Base-by-base conservation (phyloP, 2,113 vertebrate species). In the Percopsis transmontana region DNA sequence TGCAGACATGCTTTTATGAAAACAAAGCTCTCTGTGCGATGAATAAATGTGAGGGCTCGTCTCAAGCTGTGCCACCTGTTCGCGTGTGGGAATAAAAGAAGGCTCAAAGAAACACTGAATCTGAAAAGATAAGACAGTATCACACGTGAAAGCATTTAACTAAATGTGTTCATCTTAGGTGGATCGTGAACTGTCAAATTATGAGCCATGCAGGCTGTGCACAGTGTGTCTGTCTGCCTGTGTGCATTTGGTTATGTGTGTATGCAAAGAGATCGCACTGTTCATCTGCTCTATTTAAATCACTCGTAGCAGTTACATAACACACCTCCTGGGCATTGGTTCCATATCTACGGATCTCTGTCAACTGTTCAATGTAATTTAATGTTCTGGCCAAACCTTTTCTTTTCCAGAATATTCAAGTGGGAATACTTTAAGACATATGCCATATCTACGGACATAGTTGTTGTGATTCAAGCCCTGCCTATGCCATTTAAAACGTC, bases 241-340 rank as follows among this genome's bases (percentile, higher is more conserved):
- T 70, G 75, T 76, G 78, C 76, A 21, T 16, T 20, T n/a, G 42
- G 1, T 12, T 10, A 7, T 24, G 57, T 39, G 44, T 50, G 39
- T 63, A 59, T 56, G 54, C 63, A 42, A 72, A 74, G 62, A 80
- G 70, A 64, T 66, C 51, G 56, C 50, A n/a, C 75, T 78, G 65
- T 58, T 64, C 80, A 76, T 74, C 82, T 40, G 57, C 79, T 69
- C 74, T 61, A 21, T 39, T 50, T 66, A 47, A 72, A 76, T 75
- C 66, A 69, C n/a, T 69, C 82, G 68, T 75, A 88, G 68, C 63
- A 71, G 82, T 91, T 91, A 88, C 72, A 86, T 83, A 90, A 88
- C 40, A 72, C 73, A 9, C 66, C 80, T 60, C 65, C 70, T 19
- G 76, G 67, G 68, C 71, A 44, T 20, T 14, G 45, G 55, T 74